A percentile compares a stretch with the other conserved stretches of the same genome.
These are phyloP conservation scores for Hydroisotoma schaefferi DNA, from an alignment of 2,888 invertebrate genomes.

Conservation along the genomic window DNA sequence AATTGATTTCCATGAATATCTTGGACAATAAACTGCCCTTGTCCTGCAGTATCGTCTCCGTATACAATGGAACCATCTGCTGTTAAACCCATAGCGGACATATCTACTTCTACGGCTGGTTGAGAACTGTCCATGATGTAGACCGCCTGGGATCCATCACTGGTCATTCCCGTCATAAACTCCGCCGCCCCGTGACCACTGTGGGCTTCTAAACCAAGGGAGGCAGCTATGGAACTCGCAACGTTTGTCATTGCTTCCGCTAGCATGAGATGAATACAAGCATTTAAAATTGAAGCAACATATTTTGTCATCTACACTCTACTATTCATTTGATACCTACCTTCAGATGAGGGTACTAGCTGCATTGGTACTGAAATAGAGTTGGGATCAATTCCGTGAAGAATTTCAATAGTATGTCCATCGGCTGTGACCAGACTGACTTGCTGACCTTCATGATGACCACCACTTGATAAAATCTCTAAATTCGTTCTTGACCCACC, in stretches of 20 bases:
- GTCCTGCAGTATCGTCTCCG: constrained; percentile 13
- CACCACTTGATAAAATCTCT: constrained; percentile 24
- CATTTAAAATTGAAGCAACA: not conserved
- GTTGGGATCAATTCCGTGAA: constrained; percentile 35
- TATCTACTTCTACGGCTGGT: constrained; percentile 43
- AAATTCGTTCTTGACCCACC: constrained; percentile 16
- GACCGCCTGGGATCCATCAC: constrained; percentile 43
- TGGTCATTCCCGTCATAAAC: constrained; percentile 29
- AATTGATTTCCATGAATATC: constrained; percentile 46
- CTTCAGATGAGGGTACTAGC: constrained; percentile 43
- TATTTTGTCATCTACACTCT: not conserved
- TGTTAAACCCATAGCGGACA: constrained; percentile 47
- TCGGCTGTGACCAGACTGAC: constrained; percentile 42
- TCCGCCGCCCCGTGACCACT: constrained; percentile 21
- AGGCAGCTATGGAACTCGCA: constrained; percentile 59
- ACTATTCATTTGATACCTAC: constrained; percentile 14
- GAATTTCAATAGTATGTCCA: constrained; percentile 43
- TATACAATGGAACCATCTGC: constrained; percentile 46
- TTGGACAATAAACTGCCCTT: constrained; percentile 42
- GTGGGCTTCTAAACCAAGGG: constrained; percentile 57
- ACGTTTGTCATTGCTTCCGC: constrained; percentile 59
- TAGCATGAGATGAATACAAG: constrained; percentile 45
- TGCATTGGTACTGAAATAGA: constrained; percentile 33
- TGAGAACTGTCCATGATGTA: constrained; percentile 47
- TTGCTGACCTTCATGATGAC: constrained; percentile 20